phyloP scores from a whole-genome alignment of 2,888 invertebrate genomes.

The Rhodophaea formosa region DNA sequence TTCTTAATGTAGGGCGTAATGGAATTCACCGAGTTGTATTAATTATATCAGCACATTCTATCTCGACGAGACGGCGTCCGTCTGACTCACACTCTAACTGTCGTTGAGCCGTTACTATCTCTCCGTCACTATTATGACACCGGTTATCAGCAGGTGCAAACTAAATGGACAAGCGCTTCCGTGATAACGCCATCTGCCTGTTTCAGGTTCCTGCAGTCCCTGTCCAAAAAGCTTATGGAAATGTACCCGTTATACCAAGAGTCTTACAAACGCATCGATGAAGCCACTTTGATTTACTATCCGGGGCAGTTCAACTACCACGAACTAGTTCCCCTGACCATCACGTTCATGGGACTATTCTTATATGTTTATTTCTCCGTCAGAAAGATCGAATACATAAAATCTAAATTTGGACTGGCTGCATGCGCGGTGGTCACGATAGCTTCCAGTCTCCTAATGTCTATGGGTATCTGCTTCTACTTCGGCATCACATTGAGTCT shows the following conservation, averaged over 20 bases:
- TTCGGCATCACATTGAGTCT: constrained; percentile 91
- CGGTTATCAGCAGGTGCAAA: too few relatives aligned
- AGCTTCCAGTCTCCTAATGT: constrained; percentile 93
- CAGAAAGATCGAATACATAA: constrained; percentile 95
- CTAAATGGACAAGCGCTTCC: too few relatives aligned
- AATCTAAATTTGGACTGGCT: constrained; percentile 92
- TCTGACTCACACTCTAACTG: too few relatives aligned
- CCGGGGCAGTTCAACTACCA: constrained; percentile 93
- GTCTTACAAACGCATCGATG: constrained; percentile 61
- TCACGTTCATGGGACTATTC: constrained; percentile 92
- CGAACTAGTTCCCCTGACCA: constrained; percentile 91
- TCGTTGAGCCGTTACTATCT: too few relatives aligned
- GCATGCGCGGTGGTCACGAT: constrained; percentile 94
- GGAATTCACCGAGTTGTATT: too few relatives aligned
- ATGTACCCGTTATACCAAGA: constrained; percentile 88
- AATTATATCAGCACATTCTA: too few relatives aligned
- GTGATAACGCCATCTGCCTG: constrained; percentile 22
- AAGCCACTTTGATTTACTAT: constrained; percentile 87
- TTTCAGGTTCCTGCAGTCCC: constrained; percentile 87
- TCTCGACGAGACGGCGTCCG: too few relatives aligned
- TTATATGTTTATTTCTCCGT: constrained; percentile 97
- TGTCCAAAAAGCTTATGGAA: constrained; percentile 84
- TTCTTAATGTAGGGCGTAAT: too few relatives aligned
- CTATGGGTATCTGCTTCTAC: constrained; percentile 92
- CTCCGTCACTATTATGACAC: too few relatives aligned